Base-by-base conservation (phyloP, 2,113 vertebrate species). In the Ivindomyrus marchei region DNA sequence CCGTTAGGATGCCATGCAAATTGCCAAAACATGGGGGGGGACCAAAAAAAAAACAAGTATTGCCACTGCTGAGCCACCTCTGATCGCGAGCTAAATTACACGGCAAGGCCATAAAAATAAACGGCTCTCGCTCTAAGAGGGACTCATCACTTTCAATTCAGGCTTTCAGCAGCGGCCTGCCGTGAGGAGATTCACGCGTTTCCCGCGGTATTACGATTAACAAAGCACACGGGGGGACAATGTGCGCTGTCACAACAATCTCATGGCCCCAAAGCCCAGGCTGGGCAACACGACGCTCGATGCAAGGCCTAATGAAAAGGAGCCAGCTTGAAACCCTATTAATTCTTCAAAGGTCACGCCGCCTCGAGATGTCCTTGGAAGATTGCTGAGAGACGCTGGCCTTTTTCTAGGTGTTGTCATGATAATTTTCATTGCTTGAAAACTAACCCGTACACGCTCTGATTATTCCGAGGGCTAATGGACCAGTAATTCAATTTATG, bases 321-420 rank as follows among this genome's bases (percentile, higher is more conserved):
- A 89, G 92, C 93, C 91, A 24, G 91, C 93, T 94, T 91, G 90
- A 95, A 95, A 94, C 92, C 91, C 91, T 91, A 94, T 94, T 95
- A 93, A 90, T 92, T 50, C 88, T 91, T 84, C 92, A 94, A 95
- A 94, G 92, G 94, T 94, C 91, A 90, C 36, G 91, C 86, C 89
- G 93, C 90, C 92, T 77, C 89, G 50, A 93, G 87, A 91, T 84
- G 90, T 92, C 91, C 92, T 92, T 93, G 89, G 88, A 90, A 95
- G 92, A 90, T 62, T 89, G 91, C 90, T 92, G 89, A 88, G 89
- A 95, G 90, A 94, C 91, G 91, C 46, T 53, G 39, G 45, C 62
- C 50, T 93, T 91, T 92, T 92, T 92, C 93, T 58, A 50, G 24
- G 56, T 88, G 87, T 88, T 88, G 87, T 88, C 87, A 88, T 66